Base-by-base conservation (phyloP, 2,888 invertebrate species). In the Epsilonema sp. region DNA sequence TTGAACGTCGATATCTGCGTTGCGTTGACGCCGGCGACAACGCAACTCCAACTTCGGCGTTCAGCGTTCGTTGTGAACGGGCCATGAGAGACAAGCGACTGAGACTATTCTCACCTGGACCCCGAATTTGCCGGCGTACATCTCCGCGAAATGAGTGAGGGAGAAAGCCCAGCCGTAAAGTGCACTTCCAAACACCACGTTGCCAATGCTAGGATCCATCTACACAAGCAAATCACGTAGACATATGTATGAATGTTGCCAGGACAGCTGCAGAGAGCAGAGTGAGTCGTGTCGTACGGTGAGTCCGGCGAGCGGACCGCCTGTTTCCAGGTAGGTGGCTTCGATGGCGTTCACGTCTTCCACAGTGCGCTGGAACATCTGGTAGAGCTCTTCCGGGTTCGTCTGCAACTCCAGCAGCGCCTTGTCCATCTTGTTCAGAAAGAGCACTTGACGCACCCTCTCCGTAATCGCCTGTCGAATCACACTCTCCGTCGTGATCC, bases 321-420 rank as follows among this genome's bases (percentile, higher is more conserved):
- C 38, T 11, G 41, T 43, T 13, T 44, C 47, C 13, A 19, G n/a
- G 47, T 54, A 53, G 8, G 51, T 52, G n/a, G 49, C 42, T 2
- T 55, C 43, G 20, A 54, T 37, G 25, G 23, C 37, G 43, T 54
- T 54, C 22, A 48, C 42, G 25, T 41, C 40, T 16, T 52, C 42
- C 22, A 54, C 39, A 31, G 45, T 43, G 21, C 23, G 3, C 21
- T 16, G 87, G 79, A 94, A 92, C 26, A 59, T 65, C 51, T 92
- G 92, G 72, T 86, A 92, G 46, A 94, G 74, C 66, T 87, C 86
- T 70, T 94, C 94, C 53, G 82, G 77, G 51, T 84, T 89, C 60
- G 92, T 25, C 42, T 42, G 38, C 11, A 23, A 19, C 24, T 2
- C 46, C 13, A 42, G 31, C 23, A 24, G 20, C 1, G 24, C 46